These are phyloP conservation scores for Neoniphon sammara DNA, from an alignment of 2,797 vertebrate genomes.

Conservation along the genomic window DNA sequence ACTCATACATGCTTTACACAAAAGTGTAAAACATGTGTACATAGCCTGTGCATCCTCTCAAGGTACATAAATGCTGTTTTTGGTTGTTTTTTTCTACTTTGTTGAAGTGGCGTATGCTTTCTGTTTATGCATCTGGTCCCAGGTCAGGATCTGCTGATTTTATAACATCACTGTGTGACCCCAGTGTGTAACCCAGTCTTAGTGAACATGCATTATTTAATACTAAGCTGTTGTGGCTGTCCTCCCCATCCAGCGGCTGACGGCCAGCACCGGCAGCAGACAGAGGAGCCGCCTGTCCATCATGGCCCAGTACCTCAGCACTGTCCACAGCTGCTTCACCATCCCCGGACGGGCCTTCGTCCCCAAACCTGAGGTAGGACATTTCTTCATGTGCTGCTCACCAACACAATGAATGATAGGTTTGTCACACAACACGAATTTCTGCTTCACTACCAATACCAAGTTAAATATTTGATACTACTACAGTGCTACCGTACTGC, in stretches of 20 bases:
- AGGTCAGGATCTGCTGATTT: neutral
- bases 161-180: neutral
- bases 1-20: too few species aligned
- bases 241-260: slow-evolving; percentile 85
- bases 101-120: too few species aligned
- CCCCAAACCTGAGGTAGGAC: slow-evolving; percentile 92
- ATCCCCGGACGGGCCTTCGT: slow-evolving; percentile 94
- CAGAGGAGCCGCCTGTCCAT: slow-evolving; percentile 95
- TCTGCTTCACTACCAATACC: too few species aligned
- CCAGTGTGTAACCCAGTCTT: neutral
- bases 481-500: neutral
- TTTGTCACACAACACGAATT: too few species aligned
- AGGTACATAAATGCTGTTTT: too few species aligned
- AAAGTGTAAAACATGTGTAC: too few species aligned
- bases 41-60: too few species aligned
- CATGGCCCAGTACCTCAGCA: slow-evolving; percentile 94
- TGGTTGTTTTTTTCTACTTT: too few species aligned
- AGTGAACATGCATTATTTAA: neutral
- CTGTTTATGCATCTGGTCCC: too few species aligned
- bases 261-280: slow-evolving; percentile 85
- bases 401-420: neutral
- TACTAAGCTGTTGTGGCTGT: neutral
- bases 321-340: slow-evolving; percentile 86
- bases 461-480: neutral
- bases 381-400: neutral